Evolutionary conservation across 2,797 vertebrate genomes (phyloP), one percentile per base, ranked within the genome.

Genomic region (Pempheris klunzingeri): DNA sequence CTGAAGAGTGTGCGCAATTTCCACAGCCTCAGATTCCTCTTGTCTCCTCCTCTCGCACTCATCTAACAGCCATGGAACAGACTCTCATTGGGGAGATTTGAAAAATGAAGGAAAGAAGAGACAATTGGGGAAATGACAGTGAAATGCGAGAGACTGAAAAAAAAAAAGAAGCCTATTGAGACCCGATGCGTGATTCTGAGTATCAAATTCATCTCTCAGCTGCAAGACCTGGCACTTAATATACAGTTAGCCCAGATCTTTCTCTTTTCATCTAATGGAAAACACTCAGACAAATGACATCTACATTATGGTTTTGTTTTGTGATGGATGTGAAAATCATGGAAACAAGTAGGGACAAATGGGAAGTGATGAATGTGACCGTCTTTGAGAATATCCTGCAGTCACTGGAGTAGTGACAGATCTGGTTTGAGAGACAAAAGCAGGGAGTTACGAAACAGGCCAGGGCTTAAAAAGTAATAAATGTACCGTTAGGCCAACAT

Each of bases 251-350:
- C 87, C 70, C 39, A 77, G 81, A 90, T 87, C 80, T 79, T 81
- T 90, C 83, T 78, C 72, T 81, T 87, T 80, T 80, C 85, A 87
- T 86, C 75, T 78, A 54, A 79, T 67, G 77, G 74, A 82, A 87
- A 85, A 77, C 80, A 74, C 71, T 87, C 69, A 77, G 67, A 84
- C 70, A 81, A 84, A 89, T 70, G 86, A 89, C 88, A 77, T 65
- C 74, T 80, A 73, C 74, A 78, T 89, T 82, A 81, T 70, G 67
- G 70, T 66, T 72, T 53, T 79, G 79, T 71, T 86, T 73, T 62
- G 71, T 87, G 87, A 92, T 83, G 62, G 84, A 92, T 90, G 85
- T 67, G 72, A 71, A 82, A 84, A 79, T 82, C 55, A 30, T 52
- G 78, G 80, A 81, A 88, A 90, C 75, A 81, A 77, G 59, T 46